These are phyloP conservation scores for Gnatocerus cornutus DNA, from an alignment of 2,888 invertebrate species.

Conservation along the genomic window DNA sequence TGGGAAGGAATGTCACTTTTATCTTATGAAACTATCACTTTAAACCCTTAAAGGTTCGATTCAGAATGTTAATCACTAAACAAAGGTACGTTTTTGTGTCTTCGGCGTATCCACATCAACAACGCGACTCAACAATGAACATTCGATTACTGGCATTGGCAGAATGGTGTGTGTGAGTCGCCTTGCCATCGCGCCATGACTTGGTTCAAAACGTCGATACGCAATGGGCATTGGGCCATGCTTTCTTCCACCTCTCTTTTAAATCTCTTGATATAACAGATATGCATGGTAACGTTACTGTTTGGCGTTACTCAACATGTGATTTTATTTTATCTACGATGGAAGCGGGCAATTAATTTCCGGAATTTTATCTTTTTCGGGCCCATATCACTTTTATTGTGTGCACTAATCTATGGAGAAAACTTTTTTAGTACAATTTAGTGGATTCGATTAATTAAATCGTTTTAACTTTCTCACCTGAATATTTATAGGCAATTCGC, in stretches of 20 bases:
- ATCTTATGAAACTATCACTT: slow-evolving; percentile 10
- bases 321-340: not conserved
- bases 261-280: not conserved
- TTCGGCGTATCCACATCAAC: slow-evolving; percentile 13
- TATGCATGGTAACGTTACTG: not conserved
- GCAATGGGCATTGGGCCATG: slow-evolving; percentile 43
- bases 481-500: no score
- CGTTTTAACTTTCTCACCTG: no score
- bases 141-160: slow-evolving; percentile 36
- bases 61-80: slow-evolving; percentile 9
- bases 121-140: slow-evolving; percentile 33
- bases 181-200: slow-evolving; percentile 31
- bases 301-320: not conserved
- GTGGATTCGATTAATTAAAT: no score
- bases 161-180: slow-evolving; percentile 15
- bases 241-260: slow-evolving; percentile 28
- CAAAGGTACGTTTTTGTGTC: not conserved
- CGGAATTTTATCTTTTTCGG: slow-evolving; percentile 2
- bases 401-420: no score
- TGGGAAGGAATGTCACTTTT: slow-evolving; percentile 23
- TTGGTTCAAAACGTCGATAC: slow-evolving; percentile 45
- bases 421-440: no score
- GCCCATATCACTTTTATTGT: no score
- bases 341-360: slow-evolving; percentile 9
- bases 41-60: not conserved